These are phyloP conservation scores for Elgaria multicarinata DNA, from an alignment of 2,113 vertebrate species.

Conservation along the genomic window DNA sequence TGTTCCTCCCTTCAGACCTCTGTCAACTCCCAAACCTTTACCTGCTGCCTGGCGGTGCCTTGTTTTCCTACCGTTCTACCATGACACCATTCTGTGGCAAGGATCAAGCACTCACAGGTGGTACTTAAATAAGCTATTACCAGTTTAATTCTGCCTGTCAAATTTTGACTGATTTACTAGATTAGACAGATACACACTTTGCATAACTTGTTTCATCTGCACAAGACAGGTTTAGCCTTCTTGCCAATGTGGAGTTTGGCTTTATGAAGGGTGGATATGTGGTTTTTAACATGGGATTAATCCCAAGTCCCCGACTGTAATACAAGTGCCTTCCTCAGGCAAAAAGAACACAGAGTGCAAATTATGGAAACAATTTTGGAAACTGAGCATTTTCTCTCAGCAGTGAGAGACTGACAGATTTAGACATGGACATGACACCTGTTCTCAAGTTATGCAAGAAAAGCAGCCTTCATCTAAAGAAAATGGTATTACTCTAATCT, in stretches of 20 bases:
- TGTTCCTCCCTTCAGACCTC: neutral
- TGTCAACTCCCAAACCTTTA: neutral
- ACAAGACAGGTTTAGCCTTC: neutral
- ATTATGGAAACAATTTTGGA: neutral
- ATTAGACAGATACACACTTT: neutral
- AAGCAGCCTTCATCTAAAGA: neutral
- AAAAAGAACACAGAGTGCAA: neutral
- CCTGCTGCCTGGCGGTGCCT: neutral
- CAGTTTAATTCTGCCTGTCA: neutral
- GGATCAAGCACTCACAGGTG: neutral
- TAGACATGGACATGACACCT: neutral
- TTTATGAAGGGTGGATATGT: neutral
- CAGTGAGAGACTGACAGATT: neutral
- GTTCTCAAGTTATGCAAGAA: neutral
- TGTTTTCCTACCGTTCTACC: neutral
- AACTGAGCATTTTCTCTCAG: neutral
- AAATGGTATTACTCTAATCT: neutral
- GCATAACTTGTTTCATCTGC: neutral
- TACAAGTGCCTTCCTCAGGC: neutral
- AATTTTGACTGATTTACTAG: neutral
- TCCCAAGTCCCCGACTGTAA: neutral
- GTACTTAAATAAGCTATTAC: neutral
- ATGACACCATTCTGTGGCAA: neutral
- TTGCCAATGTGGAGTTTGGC: neutral
- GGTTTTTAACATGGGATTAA: neutral